Conservation (phyloP, 2,113 vertebrate species). For the Microcebus griseorufus region DNA sequence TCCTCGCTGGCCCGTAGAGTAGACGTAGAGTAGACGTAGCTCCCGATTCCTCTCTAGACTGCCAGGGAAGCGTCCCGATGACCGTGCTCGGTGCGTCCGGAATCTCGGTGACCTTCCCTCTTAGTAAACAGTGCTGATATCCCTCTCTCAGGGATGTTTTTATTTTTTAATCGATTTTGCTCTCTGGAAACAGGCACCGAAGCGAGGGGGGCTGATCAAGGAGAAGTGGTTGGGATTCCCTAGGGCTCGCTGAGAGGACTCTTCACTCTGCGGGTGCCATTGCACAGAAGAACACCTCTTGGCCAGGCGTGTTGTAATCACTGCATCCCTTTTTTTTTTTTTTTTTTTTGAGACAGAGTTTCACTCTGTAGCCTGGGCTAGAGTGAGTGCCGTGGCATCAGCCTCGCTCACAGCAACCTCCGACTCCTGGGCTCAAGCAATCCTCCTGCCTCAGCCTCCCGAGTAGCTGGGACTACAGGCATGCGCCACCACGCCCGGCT, state of each 20-base stretch:
- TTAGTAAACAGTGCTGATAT: conserved; percentile 44
- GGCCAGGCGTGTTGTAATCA: conserved; percentile 47
- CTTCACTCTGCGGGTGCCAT: conserved; percentile 45
- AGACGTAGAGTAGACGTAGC: conserved; percentile 19
- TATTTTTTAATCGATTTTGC: conserved; percentile 58
- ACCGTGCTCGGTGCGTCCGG: background rate
- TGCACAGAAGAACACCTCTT: background rate
- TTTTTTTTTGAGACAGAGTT: too few species aligned
- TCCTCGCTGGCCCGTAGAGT: too few species aligned
- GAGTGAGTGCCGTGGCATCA: too few species aligned
- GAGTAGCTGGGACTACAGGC: too few species aligned
- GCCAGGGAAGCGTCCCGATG: conserved; percentile 51
- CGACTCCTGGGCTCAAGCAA: too few species aligned
- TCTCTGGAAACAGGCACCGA: conserved; percentile 7
- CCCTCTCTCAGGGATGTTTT: conserved; percentile 32
- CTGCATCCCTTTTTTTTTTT: background rate
- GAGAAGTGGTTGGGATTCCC: conserved; percentile 50
- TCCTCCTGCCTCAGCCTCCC: too few species aligned
- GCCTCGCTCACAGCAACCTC: too few species aligned
- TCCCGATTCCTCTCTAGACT: conserved; percentile 50
- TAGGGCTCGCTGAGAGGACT: conserved; percentile 16
- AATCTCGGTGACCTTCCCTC: conserved; percentile 25
- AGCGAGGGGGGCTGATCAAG: conserved; percentile 43
- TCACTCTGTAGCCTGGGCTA: too few species aligned
- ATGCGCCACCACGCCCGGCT: too few species aligned